A percentile compares a stretch with the other conserved stretches of the same genome.
Evolutionary conservation across 2,888 invertebrate species (phyloP).

Genomic region (Bombyx huttoni): DNA sequence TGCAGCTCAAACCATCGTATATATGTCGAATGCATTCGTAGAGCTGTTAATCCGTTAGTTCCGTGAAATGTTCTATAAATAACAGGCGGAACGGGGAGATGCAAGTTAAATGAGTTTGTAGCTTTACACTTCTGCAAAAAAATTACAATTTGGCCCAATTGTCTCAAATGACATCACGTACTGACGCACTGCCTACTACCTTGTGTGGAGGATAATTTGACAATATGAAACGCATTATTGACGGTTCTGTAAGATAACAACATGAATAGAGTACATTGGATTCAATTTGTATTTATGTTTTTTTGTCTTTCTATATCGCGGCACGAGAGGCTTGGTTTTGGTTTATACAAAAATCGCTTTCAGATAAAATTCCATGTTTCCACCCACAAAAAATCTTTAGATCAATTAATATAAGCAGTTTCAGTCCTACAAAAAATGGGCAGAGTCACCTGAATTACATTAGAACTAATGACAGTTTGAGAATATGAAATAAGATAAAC

Average conservation of each 20-base stretch:
- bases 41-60: constrained; percentile 6
- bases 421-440: no score
- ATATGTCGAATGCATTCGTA: constrained; percentile 15
- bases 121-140: not conserved
- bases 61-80: not conserved
- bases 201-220: not conserved
- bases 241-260: not conserved
- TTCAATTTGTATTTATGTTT: no score
- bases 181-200: not conserved
- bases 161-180: not conserved
- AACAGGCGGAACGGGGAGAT: not conserved
- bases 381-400: no score
- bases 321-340: no score
- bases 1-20: constrained; percentile 17
- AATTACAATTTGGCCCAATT: not conserved
- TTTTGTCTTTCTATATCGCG: no score
- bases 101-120: not conserved
- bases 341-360: no score
- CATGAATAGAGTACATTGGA: no score
- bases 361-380: no score
- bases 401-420: no score
- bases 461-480: no score
- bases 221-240: not conserved
- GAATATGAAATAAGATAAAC: no score
- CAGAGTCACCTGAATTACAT: no score